A percentile compares a stretch with the other conserved stretches of the same genome.
phyloP scores from a whole-genome alignment of 2,888 invertebrate species.

The Drepana falcataria region DNA sequence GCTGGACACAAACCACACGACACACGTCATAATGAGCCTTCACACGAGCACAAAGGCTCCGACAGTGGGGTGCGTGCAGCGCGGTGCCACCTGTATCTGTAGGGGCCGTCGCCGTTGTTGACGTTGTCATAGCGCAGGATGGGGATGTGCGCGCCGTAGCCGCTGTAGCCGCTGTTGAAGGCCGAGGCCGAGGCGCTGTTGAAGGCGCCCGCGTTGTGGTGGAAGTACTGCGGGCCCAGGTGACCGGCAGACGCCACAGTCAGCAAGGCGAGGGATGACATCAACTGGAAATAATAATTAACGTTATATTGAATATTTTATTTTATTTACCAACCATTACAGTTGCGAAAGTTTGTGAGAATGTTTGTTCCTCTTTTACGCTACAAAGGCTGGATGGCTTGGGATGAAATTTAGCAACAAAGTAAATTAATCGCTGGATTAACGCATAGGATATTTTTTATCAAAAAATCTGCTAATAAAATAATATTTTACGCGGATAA shows the following conservation, averaged over 20 bases:
- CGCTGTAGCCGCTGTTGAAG: constrained; percentile 19
- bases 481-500: too few species aligned
- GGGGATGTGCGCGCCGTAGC: constrained; percentile 66
- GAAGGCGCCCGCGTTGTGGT: constrained; percentile 32
- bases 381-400: too few species aligned
- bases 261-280: constrained; percentile 30
- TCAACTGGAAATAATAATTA: constrained; percentile 24
- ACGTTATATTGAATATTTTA: too few species aligned
- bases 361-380: too few species aligned
- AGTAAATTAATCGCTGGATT: too few species aligned
- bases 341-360: too few species aligned
- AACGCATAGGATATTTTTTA: too few species aligned
- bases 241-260: constrained; percentile 36
- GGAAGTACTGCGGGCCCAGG: constrained; percentile 16
- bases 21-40: neutral
- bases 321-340: too few species aligned
- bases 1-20: constrained; percentile 20
- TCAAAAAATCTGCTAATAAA: too few species aligned
- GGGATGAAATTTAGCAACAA: too few species aligned
- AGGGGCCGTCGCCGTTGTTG: constrained; percentile 80
- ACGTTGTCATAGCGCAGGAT: constrained; percentile 79
- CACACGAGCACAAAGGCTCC: neutral
- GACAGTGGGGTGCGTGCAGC: neutral
- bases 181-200: constrained; percentile 20
- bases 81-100: constrained; percentile 74